Base-by-base conservation (phyloP, 2,113 vertebrate species). In the cattle (Bos taurus) region DNA sequence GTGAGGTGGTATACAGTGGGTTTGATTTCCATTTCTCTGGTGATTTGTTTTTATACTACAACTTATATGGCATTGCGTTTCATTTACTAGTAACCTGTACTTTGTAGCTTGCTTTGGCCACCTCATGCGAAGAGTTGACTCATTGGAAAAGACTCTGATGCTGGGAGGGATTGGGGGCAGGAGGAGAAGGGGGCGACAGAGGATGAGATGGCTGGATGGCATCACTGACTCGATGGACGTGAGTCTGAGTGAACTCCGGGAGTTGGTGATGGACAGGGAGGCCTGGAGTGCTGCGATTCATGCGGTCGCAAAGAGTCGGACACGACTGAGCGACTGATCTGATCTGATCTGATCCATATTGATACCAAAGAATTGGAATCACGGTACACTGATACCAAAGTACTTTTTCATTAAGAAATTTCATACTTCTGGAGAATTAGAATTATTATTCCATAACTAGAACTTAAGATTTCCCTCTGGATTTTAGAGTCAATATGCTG, bases 401-500 rank as follows among this genome's bases (percentile, higher is more conserved):
- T 84, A 60, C 40, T 87, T 95, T 97, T 93, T 77, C 62, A 77
- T 46, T 96, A 54, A 64, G 92, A 96, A 96, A 96, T 81, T 60
- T 83, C 71, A 97, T 50, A 87, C 78, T 89, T 82, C 59, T 54
- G 87, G 92, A 86, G 60, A 91, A 64, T 91, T 93, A 82, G 88
- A 90, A 59, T 97, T 36, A 81, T 88, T 82, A 26, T 97, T 97
- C 83, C 46, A 90, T 95, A 96, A 91, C 60, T 57, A 93, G 95
- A 96, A 97, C 52, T 95, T 91, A 91, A 94, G 91, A 94, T 82
- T 91, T 95, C 96, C 86, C 95, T 90, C 43, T 84, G 96, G 89
- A 57, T 84, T 92, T 95, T 88, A 64, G 81, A 96, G 46, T 88
- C 62, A 88, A 7, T 86, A 28, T 95, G 21, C 62, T 56, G n/a